Evolutionary conservation across 2,888 invertebrate species (phyloP).

Genomic region (Pandemis corylana): DNA sequence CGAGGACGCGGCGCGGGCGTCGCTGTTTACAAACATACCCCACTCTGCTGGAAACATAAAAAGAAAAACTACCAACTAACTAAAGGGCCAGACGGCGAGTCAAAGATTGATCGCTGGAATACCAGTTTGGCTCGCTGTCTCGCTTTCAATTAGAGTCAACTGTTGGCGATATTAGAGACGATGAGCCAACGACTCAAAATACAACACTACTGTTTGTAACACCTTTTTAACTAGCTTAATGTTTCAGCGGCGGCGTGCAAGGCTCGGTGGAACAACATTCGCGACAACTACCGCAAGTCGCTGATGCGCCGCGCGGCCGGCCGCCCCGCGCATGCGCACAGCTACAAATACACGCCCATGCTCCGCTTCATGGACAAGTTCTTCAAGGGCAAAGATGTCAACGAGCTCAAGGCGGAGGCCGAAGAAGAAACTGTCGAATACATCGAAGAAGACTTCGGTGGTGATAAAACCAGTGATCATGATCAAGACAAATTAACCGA

Average conservation of each 20-base stretch:
- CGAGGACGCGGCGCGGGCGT: background rate
- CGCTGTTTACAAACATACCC: background rate
- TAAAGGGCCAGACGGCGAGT: too few relatives aligned
- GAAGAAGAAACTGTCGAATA: background rate
- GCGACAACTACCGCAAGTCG: constrained; percentile 44
- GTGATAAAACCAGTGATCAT: background rate
- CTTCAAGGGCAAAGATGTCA: constrained; percentile 5
- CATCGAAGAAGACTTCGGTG: background rate
- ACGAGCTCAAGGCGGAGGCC: background rate
- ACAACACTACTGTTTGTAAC: too few relatives aligned
- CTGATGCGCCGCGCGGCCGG: constrained; percentile 14
- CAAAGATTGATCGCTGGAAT: too few relatives aligned
- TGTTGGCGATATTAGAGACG: too few relatives aligned
- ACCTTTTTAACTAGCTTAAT: background rate
- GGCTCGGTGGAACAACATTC: constrained; percentile 44
- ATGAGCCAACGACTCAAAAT: too few relatives aligned
- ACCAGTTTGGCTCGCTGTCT: too few relatives aligned
- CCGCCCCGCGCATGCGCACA: constrained; percentile 3
- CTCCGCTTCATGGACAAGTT: constrained; percentile 27
- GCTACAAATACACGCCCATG: constrained; percentile 29
- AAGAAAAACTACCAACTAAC: background rate
- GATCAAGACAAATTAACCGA: background rate
- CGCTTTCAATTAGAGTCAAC: too few relatives aligned
- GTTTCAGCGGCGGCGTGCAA: constrained; percentile 43
- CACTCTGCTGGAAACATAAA: background rate